Conservation (phyloP, 1,140 invertebrate genomes). For the Chionoecetes opilio region DNA sequence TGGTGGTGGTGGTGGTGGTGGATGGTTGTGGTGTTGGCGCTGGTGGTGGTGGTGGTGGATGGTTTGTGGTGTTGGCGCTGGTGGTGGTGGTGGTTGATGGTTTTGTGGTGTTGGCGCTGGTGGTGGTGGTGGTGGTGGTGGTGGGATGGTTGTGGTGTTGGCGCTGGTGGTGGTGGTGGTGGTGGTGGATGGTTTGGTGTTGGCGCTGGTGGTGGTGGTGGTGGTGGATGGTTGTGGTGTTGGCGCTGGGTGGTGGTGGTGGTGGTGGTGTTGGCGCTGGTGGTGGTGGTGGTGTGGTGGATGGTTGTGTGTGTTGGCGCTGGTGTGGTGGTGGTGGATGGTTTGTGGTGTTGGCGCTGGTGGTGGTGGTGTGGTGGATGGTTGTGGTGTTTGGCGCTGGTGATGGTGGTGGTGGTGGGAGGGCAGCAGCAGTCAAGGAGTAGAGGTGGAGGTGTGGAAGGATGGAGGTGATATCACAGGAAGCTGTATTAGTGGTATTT, state of each 20-base stretch:
- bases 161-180: conserved; percentile 35
- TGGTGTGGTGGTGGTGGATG: conserved; percentile 22
- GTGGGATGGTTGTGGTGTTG: not conserved
- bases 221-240: not conserved
- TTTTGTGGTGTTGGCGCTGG: not conserved
- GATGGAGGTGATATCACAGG: not conserved
- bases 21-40: not conserved
- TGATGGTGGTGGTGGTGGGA: not conserved
- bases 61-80: not conserved
- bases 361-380: no score
- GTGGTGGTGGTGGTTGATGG: conserved; percentile 25
- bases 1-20: conserved; percentile 33
- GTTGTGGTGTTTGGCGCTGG: not conserved
- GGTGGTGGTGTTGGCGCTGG: no score
- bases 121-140: no score
- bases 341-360: no score
- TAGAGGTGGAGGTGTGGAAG: not conserved
- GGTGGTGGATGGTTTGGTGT: no score
- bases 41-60: no score
- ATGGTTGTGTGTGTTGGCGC: not conserved
- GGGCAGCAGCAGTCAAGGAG: not conserved
- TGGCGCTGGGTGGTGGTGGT: not conserved
- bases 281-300: no score
- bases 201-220: no score
- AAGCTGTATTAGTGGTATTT: not conserved